Base-by-base conservation (phyloP, 2,797 vertebrate genomes). In the Toxotes lorentzi region DNA sequence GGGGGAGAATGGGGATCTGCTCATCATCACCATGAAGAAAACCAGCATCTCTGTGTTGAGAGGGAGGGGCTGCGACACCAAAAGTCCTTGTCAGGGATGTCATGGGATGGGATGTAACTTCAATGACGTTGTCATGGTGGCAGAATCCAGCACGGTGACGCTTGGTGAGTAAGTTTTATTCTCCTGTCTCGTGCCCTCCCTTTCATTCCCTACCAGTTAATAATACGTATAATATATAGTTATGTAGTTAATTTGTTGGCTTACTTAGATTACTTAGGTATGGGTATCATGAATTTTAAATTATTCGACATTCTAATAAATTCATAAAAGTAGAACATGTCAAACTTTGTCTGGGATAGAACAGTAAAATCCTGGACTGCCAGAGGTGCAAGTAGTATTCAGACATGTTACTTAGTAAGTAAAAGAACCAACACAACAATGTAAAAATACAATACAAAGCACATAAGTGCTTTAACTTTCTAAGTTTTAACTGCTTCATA, bases 21-120 rank as follows among this genome's bases (percentile, higher is more conserved):
- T 96, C 23, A 7, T 96, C 5, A 73, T 96, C 47, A 59, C 90
- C 21, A 89, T 96, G 94, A 90, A 9, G 2, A 91, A 91, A 30
- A 92, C 94, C 10, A 93, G 73, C 30, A 73, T 96, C 57, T 83
- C 87, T 1, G 45, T 94, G 70, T 47, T 96, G 50, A 85, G 13
- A 1, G 92, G 89, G n/a, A 81, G 95, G 7, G 91, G 95, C 47
- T 93, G 88, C 23, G 51, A 76, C 1, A 0, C 5, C 0, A 38
- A 8, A 0, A 41, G 38, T 13, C 9, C 67, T 9, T 94, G 93
- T 67, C 1, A 27, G 0, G 79, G 78, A 1, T 93, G 92, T 51
- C 8, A 65, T 0, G 68, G 70, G 12, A 64, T 40, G 0, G 79
- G 76, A 11, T 95, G 95, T 47, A 71, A 27, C 21, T 21, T 91